Conservation (phyloP, 2,888 invertebrate genomes). For the Epistrophe eligans region DNA sequence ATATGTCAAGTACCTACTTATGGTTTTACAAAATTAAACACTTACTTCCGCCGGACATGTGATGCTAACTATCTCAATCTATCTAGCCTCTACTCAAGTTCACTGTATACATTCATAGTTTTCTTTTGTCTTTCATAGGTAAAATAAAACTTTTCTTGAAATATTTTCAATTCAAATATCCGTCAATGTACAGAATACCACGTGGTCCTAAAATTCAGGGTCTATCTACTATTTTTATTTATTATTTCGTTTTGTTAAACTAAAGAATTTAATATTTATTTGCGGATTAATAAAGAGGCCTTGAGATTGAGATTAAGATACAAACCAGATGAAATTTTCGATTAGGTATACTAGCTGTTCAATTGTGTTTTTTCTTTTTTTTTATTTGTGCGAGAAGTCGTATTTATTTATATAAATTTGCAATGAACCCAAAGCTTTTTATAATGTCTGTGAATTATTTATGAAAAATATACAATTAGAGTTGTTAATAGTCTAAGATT, state of each 20-base stretch:
- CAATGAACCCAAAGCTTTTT: conserved; percentile 37
- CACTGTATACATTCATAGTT: not conserved
- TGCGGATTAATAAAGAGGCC: conserved; percentile 38
- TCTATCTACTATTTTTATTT: not conserved
- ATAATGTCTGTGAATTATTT: conserved; percentile 26
- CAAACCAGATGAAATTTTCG: conserved; percentile 12
- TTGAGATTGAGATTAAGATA: conserved; percentile 43
- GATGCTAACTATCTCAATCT: conserved; percentile 31
- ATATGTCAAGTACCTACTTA: conserved; percentile 3
- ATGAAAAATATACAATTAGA: conserved; percentile 9
- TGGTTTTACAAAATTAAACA: conserved; percentile 10
- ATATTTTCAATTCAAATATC: conserved; percentile 41
- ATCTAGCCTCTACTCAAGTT: conserved; percentile 53
- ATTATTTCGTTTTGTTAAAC: not conserved
- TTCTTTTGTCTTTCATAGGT: conserved; percentile 5
- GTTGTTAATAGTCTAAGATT: not conserved
- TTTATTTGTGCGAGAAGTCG: conserved; percentile 8
- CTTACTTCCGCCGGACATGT: conserved; percentile 55
- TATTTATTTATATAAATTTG: conserved; percentile 19
- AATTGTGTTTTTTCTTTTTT: conserved; percentile 21
- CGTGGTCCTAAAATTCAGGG: conserved; percentile 40
- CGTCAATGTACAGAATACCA: conserved; percentile 37
- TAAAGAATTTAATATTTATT: conserved; percentile 39
- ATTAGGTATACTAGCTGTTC: conserved; percentile 15
- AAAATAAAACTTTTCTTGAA: conserved; percentile 8